These are phyloP conservation scores for Alaudala cheleensis DNA, from an alignment of 2,113 vertebrate genomes.

Conservation along the genomic window DNA sequence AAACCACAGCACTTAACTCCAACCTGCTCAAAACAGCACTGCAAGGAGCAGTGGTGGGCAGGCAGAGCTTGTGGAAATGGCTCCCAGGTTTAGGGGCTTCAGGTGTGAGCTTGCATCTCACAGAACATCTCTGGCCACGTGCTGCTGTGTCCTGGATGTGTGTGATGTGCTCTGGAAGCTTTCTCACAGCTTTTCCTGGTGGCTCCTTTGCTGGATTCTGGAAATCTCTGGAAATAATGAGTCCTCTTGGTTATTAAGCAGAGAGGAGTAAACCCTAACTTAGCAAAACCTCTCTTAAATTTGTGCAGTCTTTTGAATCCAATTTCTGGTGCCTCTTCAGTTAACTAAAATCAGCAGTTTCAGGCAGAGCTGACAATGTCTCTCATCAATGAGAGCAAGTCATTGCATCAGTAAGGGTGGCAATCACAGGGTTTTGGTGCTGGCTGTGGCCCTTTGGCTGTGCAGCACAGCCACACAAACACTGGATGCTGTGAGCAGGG, in stretches of 20 bases:
- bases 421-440: background rate
- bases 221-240: background rate
- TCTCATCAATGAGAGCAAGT: background rate
- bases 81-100: background rate
- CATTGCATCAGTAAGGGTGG: background rate
- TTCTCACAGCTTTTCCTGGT: background rate
- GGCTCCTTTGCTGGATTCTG: background rate
- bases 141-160: background rate
- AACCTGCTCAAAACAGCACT: fast-evolving
- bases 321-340: background rate
- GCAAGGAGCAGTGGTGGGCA: background rate
- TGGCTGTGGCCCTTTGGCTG: background rate
- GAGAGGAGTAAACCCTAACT: background rate
- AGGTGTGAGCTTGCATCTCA: background rate
- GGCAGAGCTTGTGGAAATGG: background rate
- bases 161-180: background rate
- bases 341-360: background rate
- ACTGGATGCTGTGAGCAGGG: background rate
- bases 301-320: background rate
- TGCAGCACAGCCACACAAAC: background rate
- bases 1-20: background rate
- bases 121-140: background rate
- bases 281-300: background rate
- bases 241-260: background rate
- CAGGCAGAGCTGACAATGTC: background rate